Evolutionary conservation across 2,113 vertebrate genomes (phyloP).

Genomic region (Bucco capensis): DNA sequence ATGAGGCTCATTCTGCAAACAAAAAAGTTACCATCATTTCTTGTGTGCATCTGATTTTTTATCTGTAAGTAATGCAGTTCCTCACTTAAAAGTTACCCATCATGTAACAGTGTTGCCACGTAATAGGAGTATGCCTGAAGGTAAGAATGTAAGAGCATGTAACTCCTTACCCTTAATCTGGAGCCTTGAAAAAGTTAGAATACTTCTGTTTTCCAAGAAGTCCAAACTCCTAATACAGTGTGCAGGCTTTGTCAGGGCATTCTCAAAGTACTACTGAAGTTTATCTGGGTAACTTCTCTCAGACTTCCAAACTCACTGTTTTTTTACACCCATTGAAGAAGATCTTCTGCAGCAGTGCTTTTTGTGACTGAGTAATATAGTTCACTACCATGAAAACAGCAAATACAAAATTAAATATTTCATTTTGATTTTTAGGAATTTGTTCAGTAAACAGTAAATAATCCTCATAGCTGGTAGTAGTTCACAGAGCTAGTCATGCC

Average conservation of each 20-base stretch:
- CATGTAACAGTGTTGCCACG: rapidly evolving
- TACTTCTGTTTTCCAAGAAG: neutral
- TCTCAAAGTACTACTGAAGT: neutral
- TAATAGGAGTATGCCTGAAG: neutral
- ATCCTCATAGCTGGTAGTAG: neutral
- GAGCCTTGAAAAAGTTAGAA: neutral
- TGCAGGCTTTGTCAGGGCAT: neutral
- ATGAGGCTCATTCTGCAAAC: neutral
- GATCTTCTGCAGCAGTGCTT: neutral
- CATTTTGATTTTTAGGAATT: neutral
- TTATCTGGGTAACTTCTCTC: neutral
- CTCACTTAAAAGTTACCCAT: neutral
- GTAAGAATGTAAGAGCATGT: neutral
- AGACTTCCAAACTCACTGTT: neutral
- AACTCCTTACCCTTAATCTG: neutral
- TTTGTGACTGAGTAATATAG: neutral
- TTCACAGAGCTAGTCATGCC: neutral
- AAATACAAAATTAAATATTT: neutral
- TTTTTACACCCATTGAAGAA: neutral
- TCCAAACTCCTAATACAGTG: neutral
- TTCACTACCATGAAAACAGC: neutral
- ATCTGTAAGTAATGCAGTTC: neutral
- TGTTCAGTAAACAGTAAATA: neutral
- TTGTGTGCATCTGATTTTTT: neutral
- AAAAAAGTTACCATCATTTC: neutral